Base-by-base conservation (phyloP, 2,113 vertebrate genomes). In the Azemiops feae region DNA sequence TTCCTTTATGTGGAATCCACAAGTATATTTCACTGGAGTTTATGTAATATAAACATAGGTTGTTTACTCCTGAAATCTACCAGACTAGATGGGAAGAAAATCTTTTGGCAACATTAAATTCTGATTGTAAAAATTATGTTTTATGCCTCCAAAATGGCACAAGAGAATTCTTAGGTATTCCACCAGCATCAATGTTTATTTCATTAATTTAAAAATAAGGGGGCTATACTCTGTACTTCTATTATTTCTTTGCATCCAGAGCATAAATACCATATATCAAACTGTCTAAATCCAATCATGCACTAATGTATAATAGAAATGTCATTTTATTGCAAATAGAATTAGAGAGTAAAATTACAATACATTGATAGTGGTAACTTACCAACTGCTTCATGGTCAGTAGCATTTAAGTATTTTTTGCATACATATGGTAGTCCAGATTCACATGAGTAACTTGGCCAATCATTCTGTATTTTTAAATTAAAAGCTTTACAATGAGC, bases 361-460 rank as follows among this genome's bases (percentile, higher is more conserved):
- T 3, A 87, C 9, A 93, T 22, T 89, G 92, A 88, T 93, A 95
- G 10, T 87, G 94, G 23, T 94, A 52, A 97, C 98, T 98, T 96
- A 99, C 99, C 98, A n/a, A 98, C 87, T 0, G 93, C 97, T 96
- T 98, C 97, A 0, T 5, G 96, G 93, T 97, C 92, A 94, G 97
- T 97, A 95, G 96, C 91, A 58, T 98, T 98, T 50, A 98, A 96
- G 4, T 97, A 97, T 96, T 99, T 99, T 97, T 99, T 99, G 96
- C 99, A 99, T 92, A 99, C 91, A 92, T 99, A 99, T 92, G 99
- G 98, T 93, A 99, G 97, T 54, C 97, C 96, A 10, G 97, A 97
- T 55, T 98, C 98, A 96, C 99, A 99, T 10, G 96, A 95, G 16
- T 97, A 96, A 93, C 97, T 99, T 93, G 96, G 97, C 99, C 99